Evolutionary conservation across 2,113 vertebrate species (phyloP).

Genomic region (Solea senegalensis): DNA sequence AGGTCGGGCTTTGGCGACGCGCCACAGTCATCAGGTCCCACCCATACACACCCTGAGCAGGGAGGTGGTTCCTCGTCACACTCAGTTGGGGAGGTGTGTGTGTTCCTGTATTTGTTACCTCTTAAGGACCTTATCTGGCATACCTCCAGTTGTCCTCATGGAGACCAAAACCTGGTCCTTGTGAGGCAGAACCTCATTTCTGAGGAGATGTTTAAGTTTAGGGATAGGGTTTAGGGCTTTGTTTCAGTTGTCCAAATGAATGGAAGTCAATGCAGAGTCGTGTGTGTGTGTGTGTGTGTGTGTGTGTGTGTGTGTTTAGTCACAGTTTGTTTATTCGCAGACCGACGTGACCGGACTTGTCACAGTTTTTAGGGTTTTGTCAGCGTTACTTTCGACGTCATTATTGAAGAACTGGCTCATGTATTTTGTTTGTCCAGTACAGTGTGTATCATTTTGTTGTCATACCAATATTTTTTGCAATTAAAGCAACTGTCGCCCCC

Average conservation of each 20-base stretch:
- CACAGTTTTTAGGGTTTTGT: background rate
- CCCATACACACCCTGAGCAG: constrained; percentile 53
- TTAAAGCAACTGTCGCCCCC: too few species aligned
- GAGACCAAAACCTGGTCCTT: too few species aligned
- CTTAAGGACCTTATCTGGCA: too few species aligned
- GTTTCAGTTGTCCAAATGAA: too few species aligned
- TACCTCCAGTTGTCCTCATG: too few species aligned
- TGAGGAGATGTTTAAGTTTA: too few species aligned
- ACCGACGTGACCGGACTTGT: background rate
- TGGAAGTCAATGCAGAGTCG: too few species aligned
- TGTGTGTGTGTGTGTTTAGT: background rate
- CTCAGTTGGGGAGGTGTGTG: background rate
- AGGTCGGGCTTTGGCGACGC: constrained; percentile 24
- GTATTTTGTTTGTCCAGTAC: background rate
- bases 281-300: background rate
- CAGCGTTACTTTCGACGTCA: background rate
- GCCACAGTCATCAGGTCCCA: constrained; percentile 35
- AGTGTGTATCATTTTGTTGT: background rate
- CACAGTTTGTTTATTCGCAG: constrained; percentile 4
- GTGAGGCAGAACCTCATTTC: too few species aligned
- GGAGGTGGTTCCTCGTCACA: background rate
- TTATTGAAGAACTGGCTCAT: background rate
- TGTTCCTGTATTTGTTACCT: too few species aligned
- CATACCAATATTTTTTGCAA: background rate
- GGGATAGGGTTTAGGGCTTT: too few species aligned